A percentile compares a stretch with the other conserved stretches of the same genome.
Evolutionary conservation across 1,140 invertebrate genomes (phyloP).

Genomic region (Calephelis virginiensis): DNA sequence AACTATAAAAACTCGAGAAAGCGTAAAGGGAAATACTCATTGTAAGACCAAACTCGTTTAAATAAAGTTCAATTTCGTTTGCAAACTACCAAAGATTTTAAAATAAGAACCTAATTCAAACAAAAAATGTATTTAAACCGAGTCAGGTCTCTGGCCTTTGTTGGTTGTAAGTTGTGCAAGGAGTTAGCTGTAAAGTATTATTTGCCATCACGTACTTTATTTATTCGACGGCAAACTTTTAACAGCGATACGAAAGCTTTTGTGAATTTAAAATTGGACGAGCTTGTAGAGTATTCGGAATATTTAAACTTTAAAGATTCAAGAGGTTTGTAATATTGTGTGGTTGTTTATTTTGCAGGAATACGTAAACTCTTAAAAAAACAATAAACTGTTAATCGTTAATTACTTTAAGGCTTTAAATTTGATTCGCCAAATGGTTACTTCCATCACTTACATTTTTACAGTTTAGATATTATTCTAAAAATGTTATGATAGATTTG

Average conservation of each 20-base stretch:
- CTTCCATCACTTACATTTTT: too few species aligned
- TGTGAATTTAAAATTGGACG: slow-evolving; percentile 13
- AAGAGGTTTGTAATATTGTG: slow-evolving; percentile 11
- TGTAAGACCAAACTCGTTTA: background rate
- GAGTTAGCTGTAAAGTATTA: slow-evolving; percentile 16
- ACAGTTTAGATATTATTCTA: too few species aligned
- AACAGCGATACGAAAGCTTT: slow-evolving; percentile 14
- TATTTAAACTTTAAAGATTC: slow-evolving; percentile 10
- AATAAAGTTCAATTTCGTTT: background rate
- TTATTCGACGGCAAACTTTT: slow-evolving; percentile 12
- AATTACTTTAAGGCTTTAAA: too few species aligned
- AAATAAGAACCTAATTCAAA: slow-evolving; percentile 11
- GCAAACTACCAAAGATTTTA: background rate
- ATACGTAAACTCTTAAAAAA: too few species aligned
- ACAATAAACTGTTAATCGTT: too few species aligned
- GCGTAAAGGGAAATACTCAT: background rate
- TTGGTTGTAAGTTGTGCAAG: slow-evolving; percentile 19
- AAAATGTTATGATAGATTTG: too few species aligned
- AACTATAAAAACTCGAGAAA: slow-evolving; percentile 8
- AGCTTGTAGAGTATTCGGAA: background rate
- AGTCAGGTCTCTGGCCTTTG: slow-evolving; percentile 8
- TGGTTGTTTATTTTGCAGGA: background rate
- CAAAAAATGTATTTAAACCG: slow-evolving; percentile 17
- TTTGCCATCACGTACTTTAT: slow-evolving; percentile 17
- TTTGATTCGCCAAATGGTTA: too few species aligned